A percentile compares a stretch with the other conserved stretches of the same genome.
phyloP scores from a whole-genome alignment of 2,797 vertebrate species.

The Argentina silus region DNA sequence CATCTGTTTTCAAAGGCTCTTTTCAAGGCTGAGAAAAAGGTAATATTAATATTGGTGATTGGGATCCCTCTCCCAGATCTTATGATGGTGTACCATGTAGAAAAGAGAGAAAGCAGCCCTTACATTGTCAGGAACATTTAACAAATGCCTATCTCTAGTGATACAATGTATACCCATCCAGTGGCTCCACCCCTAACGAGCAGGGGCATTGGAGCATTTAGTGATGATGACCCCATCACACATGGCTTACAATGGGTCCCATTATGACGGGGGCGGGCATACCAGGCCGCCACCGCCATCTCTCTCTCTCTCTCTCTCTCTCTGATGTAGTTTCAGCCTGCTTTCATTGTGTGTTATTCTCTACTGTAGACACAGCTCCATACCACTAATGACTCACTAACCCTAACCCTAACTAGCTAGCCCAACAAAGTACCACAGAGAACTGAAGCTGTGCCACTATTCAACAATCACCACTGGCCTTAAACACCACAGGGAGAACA shows the following conservation, averaged over 20 bases:
- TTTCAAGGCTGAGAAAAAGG: neutral
- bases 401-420: neutral
- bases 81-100: neutral
- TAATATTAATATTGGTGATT: neutral
- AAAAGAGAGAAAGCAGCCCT: neutral
- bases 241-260: neutral
- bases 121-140: neutral
- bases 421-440: neutral
- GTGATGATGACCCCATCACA: no score
- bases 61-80: neutral
- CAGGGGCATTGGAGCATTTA: no score
- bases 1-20: neutral
- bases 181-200: no score
- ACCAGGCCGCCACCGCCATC: no score
- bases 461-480: neutral
- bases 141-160: neutral
- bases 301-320: neutral
- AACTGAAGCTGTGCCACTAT: neutral
- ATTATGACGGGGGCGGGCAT: no score
- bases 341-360: neutral
- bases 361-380: neutral
- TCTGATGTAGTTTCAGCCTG: neutral
- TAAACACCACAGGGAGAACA: neutral
- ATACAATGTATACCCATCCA: neutral
- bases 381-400: constrained; percentile 3